Evolutionary conservation across 2,113 vertebrate genomes (phyloP).

Genomic region (Catharus fuscescens): DNA sequence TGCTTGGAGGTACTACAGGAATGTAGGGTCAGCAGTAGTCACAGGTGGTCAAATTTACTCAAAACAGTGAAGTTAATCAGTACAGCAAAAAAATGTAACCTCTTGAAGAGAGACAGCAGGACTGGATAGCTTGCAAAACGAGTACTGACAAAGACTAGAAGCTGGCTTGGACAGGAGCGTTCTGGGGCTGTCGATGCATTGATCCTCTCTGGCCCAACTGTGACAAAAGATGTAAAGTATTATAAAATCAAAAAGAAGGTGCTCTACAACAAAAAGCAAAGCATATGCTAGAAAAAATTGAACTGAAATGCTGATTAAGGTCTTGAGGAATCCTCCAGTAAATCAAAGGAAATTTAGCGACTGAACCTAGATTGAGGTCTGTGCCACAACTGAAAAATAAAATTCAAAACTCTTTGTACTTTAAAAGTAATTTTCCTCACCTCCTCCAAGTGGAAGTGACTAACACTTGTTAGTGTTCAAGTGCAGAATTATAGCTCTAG

Average conservation of each 20-base stretch:
- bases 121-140: neutral
- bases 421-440: neutral
- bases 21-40: conserved; percentile 50
- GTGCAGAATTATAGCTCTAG: neutral
- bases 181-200: neutral
- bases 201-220: neutral
- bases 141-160: neutral
- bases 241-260: neutral
- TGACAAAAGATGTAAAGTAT: neutral
- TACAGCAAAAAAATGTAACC: neutral
- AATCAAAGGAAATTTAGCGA: neutral
- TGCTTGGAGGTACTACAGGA: conserved; percentile 55
- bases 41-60: conserved; percentile 26
- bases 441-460: neutral
- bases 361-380: neutral
- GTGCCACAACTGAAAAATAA: neutral
- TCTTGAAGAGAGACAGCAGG: neutral
- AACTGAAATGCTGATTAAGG: neutral
- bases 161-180: neutral
- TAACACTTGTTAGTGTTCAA: neutral
- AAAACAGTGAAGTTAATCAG: conserved; percentile 13
- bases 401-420: neutral
- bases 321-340: neutral
- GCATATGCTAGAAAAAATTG: neutral
- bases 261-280: neutral